Evolutionary conservation across 2,113 vertebrate genomes (phyloP).

Genomic region (Picathartes gymnocephalus): DNA sequence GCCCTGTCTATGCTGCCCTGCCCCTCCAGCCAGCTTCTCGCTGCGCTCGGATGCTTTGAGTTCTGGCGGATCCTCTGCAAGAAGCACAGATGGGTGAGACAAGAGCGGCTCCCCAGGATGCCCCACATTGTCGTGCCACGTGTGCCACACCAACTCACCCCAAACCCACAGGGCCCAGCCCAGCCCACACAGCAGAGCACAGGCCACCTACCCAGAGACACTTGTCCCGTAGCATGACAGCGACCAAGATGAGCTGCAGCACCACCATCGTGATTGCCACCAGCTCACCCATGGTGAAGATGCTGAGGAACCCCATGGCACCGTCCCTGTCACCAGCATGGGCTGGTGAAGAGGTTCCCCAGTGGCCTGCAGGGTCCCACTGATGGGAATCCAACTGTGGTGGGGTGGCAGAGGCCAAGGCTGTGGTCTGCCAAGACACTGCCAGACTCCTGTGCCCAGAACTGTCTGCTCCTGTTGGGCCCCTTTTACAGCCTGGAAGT

Average conservation of each 20-base stretch:
- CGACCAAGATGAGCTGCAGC: background rate
- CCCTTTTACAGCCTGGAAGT: background rate
- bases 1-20: background rate
- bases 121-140: accelerated
- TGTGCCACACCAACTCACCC: background rate
- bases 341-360: background rate
- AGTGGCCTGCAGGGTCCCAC: background rate
- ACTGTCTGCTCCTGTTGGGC: background rate
- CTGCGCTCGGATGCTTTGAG: background rate
- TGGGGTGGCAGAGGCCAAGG: background rate
- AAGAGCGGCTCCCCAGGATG: background rate
- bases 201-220: background rate
- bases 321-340: background rate
- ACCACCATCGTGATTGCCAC: background rate
- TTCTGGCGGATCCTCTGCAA: background rate
- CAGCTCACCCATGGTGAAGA: background rate
- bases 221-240: background rate
- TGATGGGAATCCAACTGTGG: background rate
- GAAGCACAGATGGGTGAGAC: background rate
- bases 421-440: background rate
- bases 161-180: background rate
- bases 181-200: background rate
- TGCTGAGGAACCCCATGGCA: background rate
- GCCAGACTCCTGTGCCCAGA: background rate
- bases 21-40: background rate